A percentile compares a stretch with the other conserved stretches of the same genome.
Conservation (phyloP, 2,888 invertebrate genomes). For the Dasysyrphus albostriatus region DNA sequence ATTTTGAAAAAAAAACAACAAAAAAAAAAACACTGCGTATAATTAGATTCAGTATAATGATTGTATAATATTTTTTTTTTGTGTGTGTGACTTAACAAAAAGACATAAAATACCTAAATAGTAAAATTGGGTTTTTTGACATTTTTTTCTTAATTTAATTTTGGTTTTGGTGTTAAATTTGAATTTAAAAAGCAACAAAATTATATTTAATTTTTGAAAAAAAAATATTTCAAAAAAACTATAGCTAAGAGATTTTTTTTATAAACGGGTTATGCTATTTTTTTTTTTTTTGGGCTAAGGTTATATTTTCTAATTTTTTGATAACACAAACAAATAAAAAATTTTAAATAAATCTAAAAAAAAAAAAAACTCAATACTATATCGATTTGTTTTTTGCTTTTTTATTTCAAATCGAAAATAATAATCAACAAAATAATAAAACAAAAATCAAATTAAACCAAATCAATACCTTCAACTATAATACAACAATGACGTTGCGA, state of each 20-base stretch:
- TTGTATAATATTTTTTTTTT: conserved; percentile 31
- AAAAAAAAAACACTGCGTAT: conserved; percentile 47
- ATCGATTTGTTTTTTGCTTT: conserved; percentile 76
- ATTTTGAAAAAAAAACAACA: not conserved
- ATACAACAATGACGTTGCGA: conserved; percentile 41
- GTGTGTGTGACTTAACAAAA: conserved; percentile 64
- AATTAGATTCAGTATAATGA: conserved; percentile 54
- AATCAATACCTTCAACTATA: conserved; percentile 45
- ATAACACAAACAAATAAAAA: conserved; percentile 35
- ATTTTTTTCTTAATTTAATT: conserved; percentile 35
- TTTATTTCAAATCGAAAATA: conserved; percentile 75
- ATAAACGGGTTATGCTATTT: conserved; percentile 21
- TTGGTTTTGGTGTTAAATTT: conserved; percentile 61
- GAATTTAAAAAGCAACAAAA: not conserved
- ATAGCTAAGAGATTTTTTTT: not conserved
- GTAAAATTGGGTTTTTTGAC: conserved; percentile 54
- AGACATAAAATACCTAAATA: not conserved
- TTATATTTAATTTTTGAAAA: conserved; percentile 5
- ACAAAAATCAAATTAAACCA: conserved; percentile 33
- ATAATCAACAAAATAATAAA: conserved; percentile 53
- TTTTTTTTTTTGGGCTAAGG: conserved; percentile 36
- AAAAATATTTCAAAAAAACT: not conserved
- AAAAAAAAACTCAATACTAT: conserved; percentile 64
- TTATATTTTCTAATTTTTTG: conserved; percentile 31
- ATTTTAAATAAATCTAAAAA: too few relatives aligned